These are phyloP conservation scores for Macheiramphus alcinus DNA, from an alignment of 2,113 vertebrate species.

Conservation along the genomic window DNA sequence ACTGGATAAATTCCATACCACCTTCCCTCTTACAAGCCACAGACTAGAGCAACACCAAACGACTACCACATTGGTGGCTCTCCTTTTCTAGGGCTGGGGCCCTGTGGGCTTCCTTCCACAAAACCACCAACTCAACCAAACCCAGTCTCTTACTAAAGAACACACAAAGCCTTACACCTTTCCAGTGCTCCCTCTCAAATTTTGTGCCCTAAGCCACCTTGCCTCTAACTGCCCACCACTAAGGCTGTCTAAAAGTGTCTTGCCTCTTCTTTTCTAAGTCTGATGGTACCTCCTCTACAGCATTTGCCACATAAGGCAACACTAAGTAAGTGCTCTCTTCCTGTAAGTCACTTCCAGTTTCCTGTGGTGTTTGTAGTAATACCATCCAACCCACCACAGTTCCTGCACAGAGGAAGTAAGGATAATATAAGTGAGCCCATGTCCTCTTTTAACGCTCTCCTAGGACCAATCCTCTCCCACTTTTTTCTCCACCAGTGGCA, in stretches of 20 bases:
- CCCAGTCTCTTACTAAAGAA: background rate
- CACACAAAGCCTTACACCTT: background rate
- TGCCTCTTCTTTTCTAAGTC: background rate
- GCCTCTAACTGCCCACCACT: background rate
- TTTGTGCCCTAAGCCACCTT: background rate
- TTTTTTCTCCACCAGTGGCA: background rate
- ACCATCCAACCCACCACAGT: background rate
- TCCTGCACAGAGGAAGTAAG: background rate
- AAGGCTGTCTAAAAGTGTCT: background rate
- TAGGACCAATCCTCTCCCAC: background rate
- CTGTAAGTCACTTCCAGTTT: background rate
- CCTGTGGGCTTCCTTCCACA: background rate
- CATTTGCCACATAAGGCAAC: background rate
- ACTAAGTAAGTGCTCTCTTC: background rate
- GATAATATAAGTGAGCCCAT: background rate
- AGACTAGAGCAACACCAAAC: background rate
- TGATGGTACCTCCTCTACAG: background rate
- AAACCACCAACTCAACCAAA: background rate
- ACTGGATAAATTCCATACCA: background rate
- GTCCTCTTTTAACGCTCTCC: background rate
- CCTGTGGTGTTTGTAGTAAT: background rate
- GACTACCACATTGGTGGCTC: background rate
- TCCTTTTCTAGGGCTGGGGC: background rate
- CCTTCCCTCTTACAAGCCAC: background rate
- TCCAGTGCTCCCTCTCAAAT: background rate